Evolutionary conservation across 2,113 vertebrate species (phyloP).

Genomic region (Gymnarchus niloticus): DNA sequence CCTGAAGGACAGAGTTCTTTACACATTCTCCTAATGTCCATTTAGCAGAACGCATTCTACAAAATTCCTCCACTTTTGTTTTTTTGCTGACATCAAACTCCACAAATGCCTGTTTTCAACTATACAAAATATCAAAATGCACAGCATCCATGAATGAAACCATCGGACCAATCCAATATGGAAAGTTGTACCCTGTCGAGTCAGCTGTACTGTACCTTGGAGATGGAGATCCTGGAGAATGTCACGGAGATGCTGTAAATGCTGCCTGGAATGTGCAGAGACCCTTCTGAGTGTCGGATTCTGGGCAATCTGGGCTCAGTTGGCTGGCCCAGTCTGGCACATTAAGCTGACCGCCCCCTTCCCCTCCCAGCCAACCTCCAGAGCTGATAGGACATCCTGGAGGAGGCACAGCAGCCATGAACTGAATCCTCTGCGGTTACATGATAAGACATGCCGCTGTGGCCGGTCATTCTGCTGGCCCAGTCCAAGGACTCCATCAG

Average conservation of each 20-base stretch:
- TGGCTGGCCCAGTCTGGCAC: not conserved
- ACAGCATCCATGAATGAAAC: not conserved
- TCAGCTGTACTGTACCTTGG: not conserved
- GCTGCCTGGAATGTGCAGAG: not conserved
- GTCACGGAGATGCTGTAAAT: not conserved
- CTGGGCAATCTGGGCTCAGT: not conserved
- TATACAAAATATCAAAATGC: not conserved
- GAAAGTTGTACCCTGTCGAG: not conserved
- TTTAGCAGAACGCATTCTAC: not conserved
- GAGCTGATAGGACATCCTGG: constrained; percentile 20
- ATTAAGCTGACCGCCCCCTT: not conserved
- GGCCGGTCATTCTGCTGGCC: not conserved
- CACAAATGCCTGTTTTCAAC: too few species aligned
- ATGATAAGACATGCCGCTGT: not conserved
- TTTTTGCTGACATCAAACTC: too few species aligned
- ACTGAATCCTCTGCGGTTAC: not conserved
- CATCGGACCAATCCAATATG: not conserved
- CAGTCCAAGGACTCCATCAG: not conserved
- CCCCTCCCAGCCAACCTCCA: not conserved
- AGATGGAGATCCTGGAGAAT: not conserved
- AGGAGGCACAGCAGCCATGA: not conserved
- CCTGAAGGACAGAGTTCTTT: too few species aligned
- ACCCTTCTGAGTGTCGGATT: not conserved
- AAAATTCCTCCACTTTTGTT: not conserved
- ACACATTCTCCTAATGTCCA: not conserved